Conservation (phyloP, 2,113 vertebrate genomes). For the Promerops cafer region DNA sequence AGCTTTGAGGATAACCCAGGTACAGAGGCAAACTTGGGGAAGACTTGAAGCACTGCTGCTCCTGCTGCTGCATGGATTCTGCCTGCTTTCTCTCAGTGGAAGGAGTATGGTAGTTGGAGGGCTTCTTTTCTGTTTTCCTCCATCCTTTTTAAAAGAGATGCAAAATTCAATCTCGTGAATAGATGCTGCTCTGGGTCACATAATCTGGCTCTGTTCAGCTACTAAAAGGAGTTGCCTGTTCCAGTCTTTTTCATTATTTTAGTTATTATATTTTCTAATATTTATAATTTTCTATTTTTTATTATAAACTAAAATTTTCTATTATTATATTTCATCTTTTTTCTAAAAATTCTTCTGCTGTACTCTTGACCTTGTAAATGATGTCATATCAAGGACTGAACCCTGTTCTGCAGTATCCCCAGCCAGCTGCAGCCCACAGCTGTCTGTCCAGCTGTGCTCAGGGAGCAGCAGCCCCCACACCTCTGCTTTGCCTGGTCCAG, state of each 20-base stretch:
- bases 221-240: background rate
- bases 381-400: background rate
- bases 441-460: background rate
- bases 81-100: background rate
- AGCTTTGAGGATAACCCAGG: background rate
- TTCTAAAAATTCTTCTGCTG: background rate
- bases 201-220: background rate
- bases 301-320: background rate
- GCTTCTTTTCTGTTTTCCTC: background rate
- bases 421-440: background rate
- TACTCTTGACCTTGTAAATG: background rate
- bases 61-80: background rate
- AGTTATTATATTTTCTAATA: background rate
- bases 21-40: background rate
- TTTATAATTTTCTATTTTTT: background rate
- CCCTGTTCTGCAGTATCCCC: background rate
- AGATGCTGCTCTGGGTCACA: background rate
- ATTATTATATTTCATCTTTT: background rate
- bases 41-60: background rate
- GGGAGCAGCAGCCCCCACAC: background rate
- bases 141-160: background rate
- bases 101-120: background rate
- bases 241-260: background rate
- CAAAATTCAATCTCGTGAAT: background rate
- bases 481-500: rapidly evolving